Evolutionary conservation across 2,797 vertebrate genomes (phyloP), one percentile per base, ranked within the genome.

Genomic region (Phaenicophaeus curvirostris): DNA sequence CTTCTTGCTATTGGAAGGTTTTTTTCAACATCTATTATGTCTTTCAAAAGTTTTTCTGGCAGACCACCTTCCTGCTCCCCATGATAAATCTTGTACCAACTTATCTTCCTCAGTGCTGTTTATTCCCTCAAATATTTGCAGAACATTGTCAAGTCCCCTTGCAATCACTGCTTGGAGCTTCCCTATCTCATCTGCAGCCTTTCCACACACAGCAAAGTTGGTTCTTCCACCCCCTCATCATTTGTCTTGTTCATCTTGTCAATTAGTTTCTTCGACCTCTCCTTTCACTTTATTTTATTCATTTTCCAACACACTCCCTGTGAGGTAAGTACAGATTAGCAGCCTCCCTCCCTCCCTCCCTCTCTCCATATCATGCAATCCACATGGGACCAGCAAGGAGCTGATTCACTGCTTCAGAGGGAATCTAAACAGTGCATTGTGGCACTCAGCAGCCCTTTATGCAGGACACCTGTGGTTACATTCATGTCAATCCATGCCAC

Each of bases 111-210:
- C 59, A 15, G 13, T 14, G 44, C 84, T 89, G 74, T 90, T 94
- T 93, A 92, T 82, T 82, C 53, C 77, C 46, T 92, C 93, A 95
- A 89, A 95, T 94, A 95, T 95, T 95, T 95, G 84, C 86, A 90
- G 84, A 95, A 73, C 46, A 7, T 20, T 68, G 53, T 54, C 61
- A 82, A 93, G 90, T 88, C 89, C 91, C 90, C 74, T 90, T 94
- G 84, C 84, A 85, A 41, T 57, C 85, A 23, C 20, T 73, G 42
- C 77, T 86, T 73, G 25, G 66, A 91, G 55, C 46, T 33, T 68
- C 33, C 73, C 62, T 94, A 46, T 71, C 89, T 95, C 71, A 90
- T 91, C 82, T 92, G 48, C 80, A 93, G 80, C 91, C 44, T 87
- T 90, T 69, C 58, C 8, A 10, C 83, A 84, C 1, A 1, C 69